Base-by-base conservation (phyloP, 1,140 invertebrate species). In the Eumeta japonica region DNA sequence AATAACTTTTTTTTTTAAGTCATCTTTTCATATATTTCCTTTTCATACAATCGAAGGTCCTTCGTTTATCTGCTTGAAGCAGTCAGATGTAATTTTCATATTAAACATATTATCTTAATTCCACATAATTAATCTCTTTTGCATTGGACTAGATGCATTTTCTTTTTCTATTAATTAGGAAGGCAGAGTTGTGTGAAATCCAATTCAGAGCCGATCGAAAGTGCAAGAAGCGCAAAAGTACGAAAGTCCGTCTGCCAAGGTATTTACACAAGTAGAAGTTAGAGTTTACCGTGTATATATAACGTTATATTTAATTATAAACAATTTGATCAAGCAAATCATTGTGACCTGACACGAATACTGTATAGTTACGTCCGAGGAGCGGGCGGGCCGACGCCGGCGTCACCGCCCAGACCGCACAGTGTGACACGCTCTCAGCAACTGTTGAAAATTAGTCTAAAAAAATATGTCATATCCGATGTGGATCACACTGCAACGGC, bases 131-230 rank as follows among this genome's bases (percentile, higher is more conserved):
- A 74, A 71, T 74, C 63, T 74, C 70, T 62, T 68, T 73, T 54
- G 57, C 55, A 64, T 64, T 74, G 65, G 70, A 74, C 70, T 74
- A 74, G 70, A 74, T 58, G 63, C 62, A 71, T 65, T 65, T 58
- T 43, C 51, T 58, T 62, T 63, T 33, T 4, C 3, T 14, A 62
- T 68, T 62, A 73, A 62, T 68, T 62, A 73, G 58, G 64, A 74
- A 74, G 70, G 70, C 70, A 67, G 67, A 74, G 66, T 62, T 60
- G 56, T 65, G 57, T 68, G 64, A 67, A 65, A 62, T 61, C 64
- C 61, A 63, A 66, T 66, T 41, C 46, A 48, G 55, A 49, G 50
- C 39, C 56, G 41, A 45, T 45, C 48, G 50, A 20, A 52, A 47
- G 49, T 47, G 32, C 48, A 37, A 48, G 46, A 50, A 48, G 35